Evolutionary conservation across 2,797 vertebrate species (phyloP).

Genomic region (Synaphobranchus kaupii): DNA sequence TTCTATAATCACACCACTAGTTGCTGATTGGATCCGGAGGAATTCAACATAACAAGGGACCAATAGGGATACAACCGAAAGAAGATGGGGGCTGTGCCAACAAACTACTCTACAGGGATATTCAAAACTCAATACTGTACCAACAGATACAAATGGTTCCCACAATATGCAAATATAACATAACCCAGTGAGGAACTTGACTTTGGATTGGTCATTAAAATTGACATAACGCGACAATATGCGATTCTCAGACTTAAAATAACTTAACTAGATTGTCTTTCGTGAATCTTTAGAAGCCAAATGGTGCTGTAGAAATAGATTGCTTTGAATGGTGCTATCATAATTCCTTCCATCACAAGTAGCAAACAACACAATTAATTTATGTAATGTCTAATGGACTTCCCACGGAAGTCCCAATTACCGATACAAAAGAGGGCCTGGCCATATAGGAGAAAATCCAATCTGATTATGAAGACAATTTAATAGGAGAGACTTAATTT

Average conservation of each 20-base stretch:
- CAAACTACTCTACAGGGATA: constrained; percentile 35
- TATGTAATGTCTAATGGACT: neutral
- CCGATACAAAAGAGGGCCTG: neutral
- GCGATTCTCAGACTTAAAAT: neutral
- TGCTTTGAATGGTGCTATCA: neutral
- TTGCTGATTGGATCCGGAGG: constrained; percentile 63
- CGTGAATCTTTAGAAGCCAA: neutral
- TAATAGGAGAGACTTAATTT: neutral
- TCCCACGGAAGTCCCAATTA: neutral
- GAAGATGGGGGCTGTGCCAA: constrained; percentile 24
- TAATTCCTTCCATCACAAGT: neutral
- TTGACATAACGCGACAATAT: neutral
- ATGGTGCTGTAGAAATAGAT: neutral
- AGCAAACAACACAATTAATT: neutral
- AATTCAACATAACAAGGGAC: constrained; percentile 60
- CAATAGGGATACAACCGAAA: constrained; percentile 38
- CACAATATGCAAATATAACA: neutral
- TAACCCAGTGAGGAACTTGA: too few relatives aligned
- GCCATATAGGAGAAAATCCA: neutral
- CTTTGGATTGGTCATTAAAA: neutral
- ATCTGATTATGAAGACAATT: neutral
- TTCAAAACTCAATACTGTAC: neutral
- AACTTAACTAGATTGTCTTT: neutral
- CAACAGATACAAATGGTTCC: neutral
- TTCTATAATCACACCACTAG: constrained; percentile 73